These are phyloP conservation scores for Gallinago stenura DNA, from an alignment of 2,797 vertebrate species.

Conservation along the genomic window DNA sequence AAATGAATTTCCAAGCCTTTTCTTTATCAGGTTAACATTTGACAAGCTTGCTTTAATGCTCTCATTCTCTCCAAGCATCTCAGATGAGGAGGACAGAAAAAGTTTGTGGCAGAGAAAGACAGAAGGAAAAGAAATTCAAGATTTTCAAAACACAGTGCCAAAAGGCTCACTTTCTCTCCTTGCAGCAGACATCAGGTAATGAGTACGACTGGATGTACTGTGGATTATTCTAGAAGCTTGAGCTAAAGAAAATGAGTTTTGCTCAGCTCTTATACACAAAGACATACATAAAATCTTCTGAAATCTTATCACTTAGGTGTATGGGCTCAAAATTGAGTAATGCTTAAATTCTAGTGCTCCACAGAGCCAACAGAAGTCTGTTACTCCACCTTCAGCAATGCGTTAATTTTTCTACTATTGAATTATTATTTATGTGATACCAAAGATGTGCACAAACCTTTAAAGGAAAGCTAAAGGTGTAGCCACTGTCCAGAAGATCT, in stretches of 20 bases:
- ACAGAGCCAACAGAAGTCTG: background rate
- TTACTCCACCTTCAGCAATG: background rate
- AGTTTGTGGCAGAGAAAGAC: constrained; percentile 39
- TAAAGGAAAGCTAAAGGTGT: background rate
- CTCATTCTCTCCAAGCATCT: constrained; percentile 50
- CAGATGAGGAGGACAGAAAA: constrained; percentile 56
- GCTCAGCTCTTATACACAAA: constrained; percentile 12
- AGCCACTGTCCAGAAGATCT: constrained; percentile 10
- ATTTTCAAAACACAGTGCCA: constrained; percentile 42
- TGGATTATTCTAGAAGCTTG: constrained; percentile 41
- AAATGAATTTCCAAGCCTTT: constrained; percentile 67
- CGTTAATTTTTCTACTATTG: background rate
- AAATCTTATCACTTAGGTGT: constrained; percentile 31
- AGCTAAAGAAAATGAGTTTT: constrained; percentile 10
- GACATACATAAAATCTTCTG: background rate
- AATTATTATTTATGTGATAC: background rate
- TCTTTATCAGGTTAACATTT: constrained; percentile 62
- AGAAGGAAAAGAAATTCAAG: constrained; percentile 35
- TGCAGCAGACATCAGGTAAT: constrained; percentile 28
- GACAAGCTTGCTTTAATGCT: constrained; percentile 60
- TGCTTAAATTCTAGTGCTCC: background rate
- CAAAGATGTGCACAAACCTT: background rate
- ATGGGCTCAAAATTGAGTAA: constrained; percentile 11
- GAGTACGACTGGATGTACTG: constrained; percentile 7
- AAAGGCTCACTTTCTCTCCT: constrained; percentile 7